Evolutionary conservation across 2,888 invertebrate species (phyloP).

Genomic region (Calameuta pallipes): DNA sequence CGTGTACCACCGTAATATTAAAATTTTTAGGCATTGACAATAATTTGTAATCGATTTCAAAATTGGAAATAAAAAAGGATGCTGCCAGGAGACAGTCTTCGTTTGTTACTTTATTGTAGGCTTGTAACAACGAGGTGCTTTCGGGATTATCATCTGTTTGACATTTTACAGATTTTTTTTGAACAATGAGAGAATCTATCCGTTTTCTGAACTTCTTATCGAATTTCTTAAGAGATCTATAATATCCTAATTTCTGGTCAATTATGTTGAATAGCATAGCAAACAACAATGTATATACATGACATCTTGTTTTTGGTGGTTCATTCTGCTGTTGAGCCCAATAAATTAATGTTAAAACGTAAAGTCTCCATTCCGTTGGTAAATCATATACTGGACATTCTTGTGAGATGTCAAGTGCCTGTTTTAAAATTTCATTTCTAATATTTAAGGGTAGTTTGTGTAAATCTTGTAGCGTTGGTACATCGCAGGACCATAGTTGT

Average conservation of each 20-base stretch:
- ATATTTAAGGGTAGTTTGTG: constrained; percentile 42
- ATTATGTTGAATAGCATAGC: constrained; percentile 71
- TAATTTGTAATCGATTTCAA: constrained; percentile 71
- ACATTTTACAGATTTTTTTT: constrained; percentile 13
- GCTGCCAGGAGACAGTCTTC: constrained; percentile 73
- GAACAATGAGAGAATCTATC: constrained; percentile 33
- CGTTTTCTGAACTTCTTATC: constrained; percentile 62
- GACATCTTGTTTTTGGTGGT: constrained; percentile 62
- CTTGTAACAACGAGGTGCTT: constrained; percentile 60
- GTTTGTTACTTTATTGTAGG: constrained; percentile 68
- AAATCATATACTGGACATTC: constrained; percentile 64
- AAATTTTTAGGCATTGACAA: constrained; percentile 70
- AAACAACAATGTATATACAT: constrained; percentile 72
- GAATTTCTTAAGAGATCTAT: constrained; percentile 68
- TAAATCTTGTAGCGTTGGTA: constrained; percentile 62
- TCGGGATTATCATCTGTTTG: constrained; percentile 33
- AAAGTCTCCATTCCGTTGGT: constrained; percentile 72
- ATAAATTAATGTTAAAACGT: constrained; percentile 71
- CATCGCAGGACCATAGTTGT: constrained; percentile 28
- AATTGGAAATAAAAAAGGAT: constrained; percentile 71
- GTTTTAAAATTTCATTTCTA: constrained; percentile 64
- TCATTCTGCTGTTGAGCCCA: constrained; percentile 68
- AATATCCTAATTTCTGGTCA: constrained; percentile 71
- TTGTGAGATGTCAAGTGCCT: constrained; percentile 67
- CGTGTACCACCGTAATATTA: constrained; percentile 71